A percentile compares a stretch with the other conserved stretches of the same genome.
Conservation (phyloP, 1,140 invertebrate genomes). For the Drosophila biarmipes region DNA sequence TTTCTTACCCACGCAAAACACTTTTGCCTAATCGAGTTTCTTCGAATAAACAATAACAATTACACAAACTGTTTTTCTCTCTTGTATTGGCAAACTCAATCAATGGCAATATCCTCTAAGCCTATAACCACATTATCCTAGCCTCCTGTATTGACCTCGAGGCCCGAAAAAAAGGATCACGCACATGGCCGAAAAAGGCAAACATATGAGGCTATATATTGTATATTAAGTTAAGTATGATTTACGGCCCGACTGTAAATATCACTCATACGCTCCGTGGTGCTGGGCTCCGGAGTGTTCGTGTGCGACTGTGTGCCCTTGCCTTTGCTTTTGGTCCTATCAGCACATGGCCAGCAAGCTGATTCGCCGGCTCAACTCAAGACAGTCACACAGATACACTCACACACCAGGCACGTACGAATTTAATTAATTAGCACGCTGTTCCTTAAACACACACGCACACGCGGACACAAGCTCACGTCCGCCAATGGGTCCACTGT, state of each 20-base stretch:
- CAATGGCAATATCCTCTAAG: slow-evolving; percentile 29
- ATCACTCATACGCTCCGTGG: slow-evolving; percentile 59
- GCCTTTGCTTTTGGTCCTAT: slow-evolving; percentile 36
- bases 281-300: background rate
- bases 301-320: slow-evolving; percentile 8
- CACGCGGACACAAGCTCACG: slow-evolving; percentile 53
- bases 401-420: slow-evolving; percentile 64
- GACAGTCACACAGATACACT: slow-evolving; percentile 33
- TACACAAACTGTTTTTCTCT: slow-evolving; percentile 20
- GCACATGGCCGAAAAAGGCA: slow-evolving; percentile 42
- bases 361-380: slow-evolving; percentile 50
- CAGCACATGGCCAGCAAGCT: slow-evolving; percentile 52
- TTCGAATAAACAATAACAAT: slow-evolving; percentile 45
- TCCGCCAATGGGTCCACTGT: slow-evolving; percentile 40
- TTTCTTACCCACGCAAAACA: background rate
- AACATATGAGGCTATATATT: slow-evolving; percentile 52
- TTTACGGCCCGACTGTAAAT: slow-evolving; percentile 75
- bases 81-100: slow-evolving; percentile 19
- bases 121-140: slow-evolving; percentile 11
- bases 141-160: slow-evolving; percentile 46
- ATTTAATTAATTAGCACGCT: slow-evolving; percentile 83
- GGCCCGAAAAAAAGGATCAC: slow-evolving; percentile 1
- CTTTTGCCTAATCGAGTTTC: background rate
- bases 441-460: slow-evolving; percentile 69
- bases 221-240: slow-evolving; percentile 81